Base-by-base conservation (phyloP, 1,140 invertebrate species). In the Megathymus violae region DNA sequence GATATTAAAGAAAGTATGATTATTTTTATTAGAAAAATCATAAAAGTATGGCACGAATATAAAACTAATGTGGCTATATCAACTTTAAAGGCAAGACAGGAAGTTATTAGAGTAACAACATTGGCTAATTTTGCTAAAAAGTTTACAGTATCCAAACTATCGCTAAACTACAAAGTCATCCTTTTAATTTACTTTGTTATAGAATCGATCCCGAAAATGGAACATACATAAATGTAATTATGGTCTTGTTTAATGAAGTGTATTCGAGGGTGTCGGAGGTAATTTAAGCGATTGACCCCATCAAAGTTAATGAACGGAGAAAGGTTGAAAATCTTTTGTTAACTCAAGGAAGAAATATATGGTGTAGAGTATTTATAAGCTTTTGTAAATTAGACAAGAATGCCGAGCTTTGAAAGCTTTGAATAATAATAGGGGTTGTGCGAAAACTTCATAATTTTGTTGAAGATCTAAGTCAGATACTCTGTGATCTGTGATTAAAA, bases 201-300 rank as follows among this genome's bases (percentile, higher is more conserved):
- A 7, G 27, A 7, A 9, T 31, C 4, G 27, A 31, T 31, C 27
- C 27, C 4, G 27, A 31, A 16, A 10, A 43, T 27, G 17, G 11
- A 25, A 40, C 40, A 13, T 22, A 46, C 16, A n/a, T n/a, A n/a
- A n/a, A 19, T n/a, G 41, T 11, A 52, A 52, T 40, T 58, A 58
- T 58, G 54, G 25, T 58, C 41, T 58, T 46, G 46, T 46, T 58
- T 58, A 58, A 58, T 58, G 44, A 58, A 58, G 27, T 44, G 46
- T 10, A 46, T n/a, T n/a, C 40, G 54, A 58, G 54, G 41, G 41
- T 58, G 41, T 46, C 15, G 41, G 41, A 34, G 41, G 31, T 58
- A 58, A 58, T 58, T 58, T 58, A 58, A 46, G 46, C 54, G 41
- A 58, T 58, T 58, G 54, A 58, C 54, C 54, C 41, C 54, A 46